Evolutionary conservation across 2,888 invertebrate genomes (phyloP), one percentile per base, ranked within the genome.

Genomic region (Tiliacea aurago): DNA sequence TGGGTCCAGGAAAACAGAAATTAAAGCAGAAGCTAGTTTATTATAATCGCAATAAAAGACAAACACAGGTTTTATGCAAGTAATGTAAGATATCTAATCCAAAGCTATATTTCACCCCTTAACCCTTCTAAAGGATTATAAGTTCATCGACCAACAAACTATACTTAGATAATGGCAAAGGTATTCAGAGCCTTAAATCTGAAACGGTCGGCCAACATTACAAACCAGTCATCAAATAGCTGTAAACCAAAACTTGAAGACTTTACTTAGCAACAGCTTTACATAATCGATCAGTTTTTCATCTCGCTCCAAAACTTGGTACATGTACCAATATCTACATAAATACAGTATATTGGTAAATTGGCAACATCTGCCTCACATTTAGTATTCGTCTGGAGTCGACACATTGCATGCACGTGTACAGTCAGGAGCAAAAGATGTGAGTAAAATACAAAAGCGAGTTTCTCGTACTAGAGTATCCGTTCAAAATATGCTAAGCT

Each of bases 371-470:
- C 69, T 81, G 79, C 23, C 23, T 9, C 53, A 5, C 15, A 61
- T 64, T 71, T 69, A 58, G 37, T 83, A 83, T 80, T 83, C 80
- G 71, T 64, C 83, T 72, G 79, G 53, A 68, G 79, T 63, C 62
- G 37, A 72, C 62, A 66, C 45, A 59, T 55, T 33, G 41, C 28
- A 53, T 64, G 1, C 15, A 41, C 0, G 6, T 4, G 55, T 47
- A 76, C 66, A 78, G 79, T 75, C 9, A 11, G 6, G 3, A 9
- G 6, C 71, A 53, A 11, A 23, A 15, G 45, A 33, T 11, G 4
- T 47, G 0, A n/a, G 4, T 9, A 20, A 11, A 43, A 43, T 43
- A 43, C 43, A 43, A 43, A 13, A 43, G 43, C 13, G 43, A 2
- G 11, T 43, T 43, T 13, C 43, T 43, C 37, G 37, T 37, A 37